Conservation (phyloP, 2,888 invertebrate species). For the Leptinotarsa juncta region DNA sequence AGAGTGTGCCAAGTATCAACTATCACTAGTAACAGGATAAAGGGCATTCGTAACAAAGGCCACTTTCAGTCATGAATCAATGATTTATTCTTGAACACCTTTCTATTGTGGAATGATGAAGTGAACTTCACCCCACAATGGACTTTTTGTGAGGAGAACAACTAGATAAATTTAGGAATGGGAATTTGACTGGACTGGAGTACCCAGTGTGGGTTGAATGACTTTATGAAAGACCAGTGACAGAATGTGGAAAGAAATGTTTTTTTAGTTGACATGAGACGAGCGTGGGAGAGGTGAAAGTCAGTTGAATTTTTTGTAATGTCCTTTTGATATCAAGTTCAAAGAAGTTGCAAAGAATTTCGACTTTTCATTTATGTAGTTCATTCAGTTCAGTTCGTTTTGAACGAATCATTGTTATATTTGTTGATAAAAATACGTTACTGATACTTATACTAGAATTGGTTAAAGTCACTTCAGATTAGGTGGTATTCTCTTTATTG, state of each 20-base stretch:
- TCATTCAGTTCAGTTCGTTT: no score
- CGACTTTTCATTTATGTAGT: not conserved
- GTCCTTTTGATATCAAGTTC: not conserved
- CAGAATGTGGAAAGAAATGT: not conserved
- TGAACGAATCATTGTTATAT: no score
- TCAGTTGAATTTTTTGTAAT: not conserved
- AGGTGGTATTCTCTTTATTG: no score
- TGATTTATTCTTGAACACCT: conserved; percentile 45
- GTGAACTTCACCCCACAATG: conserved; percentile 42
- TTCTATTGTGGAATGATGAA: conserved; percentile 47
- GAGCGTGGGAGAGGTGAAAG: not conserved
- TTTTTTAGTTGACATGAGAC: not conserved
- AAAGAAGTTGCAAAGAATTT: not conserved
- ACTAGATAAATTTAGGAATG: conserved; percentile 18
- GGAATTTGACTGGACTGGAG: conserved; percentile 17
- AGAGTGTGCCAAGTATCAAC: conserved; percentile 33
- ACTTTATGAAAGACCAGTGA: conserved; percentile 17
- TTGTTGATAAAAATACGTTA: no score
- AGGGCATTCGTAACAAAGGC: conserved; percentile 35
- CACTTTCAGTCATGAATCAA: conserved; percentile 41
- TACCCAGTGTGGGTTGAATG: conserved; percentile 18
- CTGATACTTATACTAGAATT: no score
- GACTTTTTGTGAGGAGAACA: conserved; percentile 23
- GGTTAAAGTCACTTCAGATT: no score
- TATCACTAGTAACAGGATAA: conserved; percentile 29